A percentile compares a stretch with the other conserved stretches of the same genome.
Evolutionary conservation across 2,797 vertebrate genomes (phyloP).

Genomic region (Notolepis coatsorum): DNA sequence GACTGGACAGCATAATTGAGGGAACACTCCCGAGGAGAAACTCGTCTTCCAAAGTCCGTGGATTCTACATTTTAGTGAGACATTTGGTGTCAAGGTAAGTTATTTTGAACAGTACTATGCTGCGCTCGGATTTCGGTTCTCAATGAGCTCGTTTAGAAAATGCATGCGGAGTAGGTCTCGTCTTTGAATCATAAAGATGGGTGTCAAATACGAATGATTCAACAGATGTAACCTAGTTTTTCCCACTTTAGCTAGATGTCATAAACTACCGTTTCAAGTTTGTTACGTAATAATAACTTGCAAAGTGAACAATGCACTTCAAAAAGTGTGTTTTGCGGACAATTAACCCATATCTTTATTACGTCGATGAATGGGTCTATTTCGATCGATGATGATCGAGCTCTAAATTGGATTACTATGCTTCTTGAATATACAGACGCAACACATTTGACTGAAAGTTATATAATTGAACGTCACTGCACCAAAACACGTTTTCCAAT

Average conservation of each 20-base stretch:
- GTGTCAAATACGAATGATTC: background rate
- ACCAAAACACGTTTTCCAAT: background rate
- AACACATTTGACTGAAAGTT: background rate
- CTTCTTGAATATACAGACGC: no score
- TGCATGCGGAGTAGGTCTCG: background rate
- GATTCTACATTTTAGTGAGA: conserved; percentile 61
- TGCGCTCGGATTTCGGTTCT: conserved; percentile 15
- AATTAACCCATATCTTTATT: background rate
- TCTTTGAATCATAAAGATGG: background rate
- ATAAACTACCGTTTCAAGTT: background rate
- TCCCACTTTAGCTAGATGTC: no score
- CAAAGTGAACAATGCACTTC: background rate
- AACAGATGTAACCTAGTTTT: no score
- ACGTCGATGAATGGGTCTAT: no score
- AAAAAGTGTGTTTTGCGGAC: background rate
- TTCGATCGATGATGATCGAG: no score
- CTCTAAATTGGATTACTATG: no score
- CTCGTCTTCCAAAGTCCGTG: conserved; percentile 52
- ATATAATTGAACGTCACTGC: background rate
- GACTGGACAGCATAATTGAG: conserved; percentile 21
- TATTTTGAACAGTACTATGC: conserved; percentile 17
- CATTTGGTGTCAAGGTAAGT: conserved; percentile 76
- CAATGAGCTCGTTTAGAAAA: conserved; percentile 6
- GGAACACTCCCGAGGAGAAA: conserved; percentile 42
- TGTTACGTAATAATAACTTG: conserved; percentile 24